These are phyloP conservation scores for Albula goreensis DNA, from an alignment of 2,113 vertebrate genomes.

Conservation along the genomic window DNA sequence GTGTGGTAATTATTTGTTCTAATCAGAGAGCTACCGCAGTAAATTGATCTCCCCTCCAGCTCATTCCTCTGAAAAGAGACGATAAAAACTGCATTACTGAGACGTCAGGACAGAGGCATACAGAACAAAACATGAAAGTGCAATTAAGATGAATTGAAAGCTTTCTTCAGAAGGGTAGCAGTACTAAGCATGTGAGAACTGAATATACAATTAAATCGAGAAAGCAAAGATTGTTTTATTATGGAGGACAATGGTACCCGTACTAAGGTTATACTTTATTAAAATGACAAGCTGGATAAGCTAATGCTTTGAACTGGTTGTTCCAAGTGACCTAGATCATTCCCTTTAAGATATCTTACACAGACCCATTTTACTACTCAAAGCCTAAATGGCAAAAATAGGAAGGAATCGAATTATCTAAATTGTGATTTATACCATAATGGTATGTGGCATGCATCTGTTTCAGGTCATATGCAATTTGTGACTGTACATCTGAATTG, in stretches of 20 bases:
- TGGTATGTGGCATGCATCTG: no score
- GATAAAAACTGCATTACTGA: constrained; percentile 35
- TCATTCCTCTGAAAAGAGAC: constrained; percentile 14
- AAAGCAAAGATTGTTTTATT: not conserved
- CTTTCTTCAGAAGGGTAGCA: not conserved
- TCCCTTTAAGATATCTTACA: no score
- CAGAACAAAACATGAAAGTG: not conserved
- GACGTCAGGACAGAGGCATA: constrained; percentile 18
- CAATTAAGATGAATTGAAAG: not conserved
- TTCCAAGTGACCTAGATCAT: no score
- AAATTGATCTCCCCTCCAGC: constrained; percentile 29
- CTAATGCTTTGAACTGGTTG: no score
- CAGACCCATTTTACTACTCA: no score
- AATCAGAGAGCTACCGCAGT: constrained; percentile 25
- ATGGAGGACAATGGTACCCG: not conserved
- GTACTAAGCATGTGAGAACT: not conserved
- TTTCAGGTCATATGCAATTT: no score
- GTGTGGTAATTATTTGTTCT: constrained; percentile 35
- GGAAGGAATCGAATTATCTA: no score
- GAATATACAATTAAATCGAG: not conserved
- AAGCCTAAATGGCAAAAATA: no score
- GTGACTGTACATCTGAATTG: no score
- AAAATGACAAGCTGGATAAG: no score
- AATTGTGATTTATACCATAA: no score
- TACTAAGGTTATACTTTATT: not conserved